A percentile compares a stretch with the other conserved stretches of the same genome.
Evolutionary conservation across 2,113 vertebrate species (phyloP).

Genomic region (Pelmatolapia mariae): DNA sequence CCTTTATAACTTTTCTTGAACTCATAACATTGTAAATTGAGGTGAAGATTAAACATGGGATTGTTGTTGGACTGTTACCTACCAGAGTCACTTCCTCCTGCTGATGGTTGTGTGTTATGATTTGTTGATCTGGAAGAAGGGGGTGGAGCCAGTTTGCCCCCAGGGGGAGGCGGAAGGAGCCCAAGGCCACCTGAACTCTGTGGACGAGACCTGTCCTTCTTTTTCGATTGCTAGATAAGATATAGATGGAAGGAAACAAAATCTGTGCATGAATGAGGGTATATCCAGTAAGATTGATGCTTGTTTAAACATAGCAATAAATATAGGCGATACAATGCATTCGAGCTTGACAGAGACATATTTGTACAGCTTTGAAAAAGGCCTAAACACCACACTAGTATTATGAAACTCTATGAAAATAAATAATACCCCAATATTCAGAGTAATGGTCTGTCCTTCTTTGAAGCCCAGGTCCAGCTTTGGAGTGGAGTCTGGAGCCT

Average conservation of each 20-base stretch:
- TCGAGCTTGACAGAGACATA: not conserved
- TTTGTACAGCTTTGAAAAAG: not conserved
- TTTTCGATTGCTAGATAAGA: slow-evolving; percentile 78
- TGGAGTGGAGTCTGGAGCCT: slow-evolving; percentile 81
- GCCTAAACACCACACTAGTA: not conserved
- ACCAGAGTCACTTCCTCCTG: slow-evolving; percentile 69
- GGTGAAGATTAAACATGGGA: not conserved
- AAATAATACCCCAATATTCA: slow-evolving; percentile 88
- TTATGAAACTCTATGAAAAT: not conserved
- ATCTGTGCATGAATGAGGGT: not conserved
- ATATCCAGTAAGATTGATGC: not conserved
- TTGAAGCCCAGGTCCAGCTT: slow-evolving; percentile 95
- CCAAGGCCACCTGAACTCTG: slow-evolving; percentile 80
- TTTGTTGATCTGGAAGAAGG: slow-evolving; percentile 73
- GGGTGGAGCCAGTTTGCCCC: slow-evolving; percentile 79
- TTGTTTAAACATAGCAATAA: not conserved
- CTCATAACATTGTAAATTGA: not conserved
- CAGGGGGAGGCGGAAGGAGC: slow-evolving; percentile 87
- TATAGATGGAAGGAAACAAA: not conserved
- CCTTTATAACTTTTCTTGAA: not conserved
- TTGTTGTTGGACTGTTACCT: slow-evolving; percentile 32
- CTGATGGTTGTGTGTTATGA: slow-evolving; percentile 72
- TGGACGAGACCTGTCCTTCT: slow-evolving; percentile 81
- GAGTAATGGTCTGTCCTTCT: slow-evolving; percentile 95
- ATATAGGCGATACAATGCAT: not conserved